These are phyloP conservation scores for Nibea albiflora DNA, from an alignment of 2,113 vertebrate genomes.

Conservation along the genomic window DNA sequence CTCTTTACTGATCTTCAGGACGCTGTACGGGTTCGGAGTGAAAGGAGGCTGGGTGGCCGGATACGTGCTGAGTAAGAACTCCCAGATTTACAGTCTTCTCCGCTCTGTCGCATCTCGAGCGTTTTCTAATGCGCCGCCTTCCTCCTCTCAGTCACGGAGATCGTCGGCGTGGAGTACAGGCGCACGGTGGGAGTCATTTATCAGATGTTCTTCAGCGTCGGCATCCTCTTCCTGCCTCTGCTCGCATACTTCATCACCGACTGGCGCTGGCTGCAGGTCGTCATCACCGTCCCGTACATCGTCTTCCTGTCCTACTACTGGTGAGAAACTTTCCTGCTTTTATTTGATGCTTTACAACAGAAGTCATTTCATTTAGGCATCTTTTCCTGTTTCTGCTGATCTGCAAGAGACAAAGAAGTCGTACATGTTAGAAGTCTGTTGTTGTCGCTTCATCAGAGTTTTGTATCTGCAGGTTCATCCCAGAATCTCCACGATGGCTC, in stretches of 20 bases:
- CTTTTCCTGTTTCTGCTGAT: no score
- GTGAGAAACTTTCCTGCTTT: conserved; percentile 77
- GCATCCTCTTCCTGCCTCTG: conserved; percentile 92
- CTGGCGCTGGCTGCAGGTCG: conserved; percentile 95
- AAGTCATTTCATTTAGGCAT: no score
- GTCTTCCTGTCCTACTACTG: conserved; percentile 94
- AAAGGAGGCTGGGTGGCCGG: conserved; percentile 95
- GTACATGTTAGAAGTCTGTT: background rate
- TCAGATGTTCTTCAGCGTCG: conserved; percentile 95
- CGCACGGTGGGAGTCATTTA: conserved; percentile 90
- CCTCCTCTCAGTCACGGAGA: conserved; percentile 89
- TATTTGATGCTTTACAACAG: no score
- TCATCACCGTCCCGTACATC: conserved; percentile 91
- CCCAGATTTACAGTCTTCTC: background rate
- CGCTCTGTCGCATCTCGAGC: background rate
- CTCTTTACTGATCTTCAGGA: conserved; percentile 90
- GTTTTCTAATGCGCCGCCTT: accelerated
- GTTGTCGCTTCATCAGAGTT: background rate
- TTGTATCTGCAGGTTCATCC: conserved; percentile 86
- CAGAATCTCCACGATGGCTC: conserved; percentile 97
- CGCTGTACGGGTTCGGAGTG: conserved; percentile 91
- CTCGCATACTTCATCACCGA: conserved; percentile 91
- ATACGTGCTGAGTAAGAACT: conserved; percentile 92
- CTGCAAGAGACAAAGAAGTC: background rate
- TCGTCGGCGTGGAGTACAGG: conserved; percentile 93